Conservation (phyloP, 2,797 vertebrate species). For the Lacerta agilis region DNA sequence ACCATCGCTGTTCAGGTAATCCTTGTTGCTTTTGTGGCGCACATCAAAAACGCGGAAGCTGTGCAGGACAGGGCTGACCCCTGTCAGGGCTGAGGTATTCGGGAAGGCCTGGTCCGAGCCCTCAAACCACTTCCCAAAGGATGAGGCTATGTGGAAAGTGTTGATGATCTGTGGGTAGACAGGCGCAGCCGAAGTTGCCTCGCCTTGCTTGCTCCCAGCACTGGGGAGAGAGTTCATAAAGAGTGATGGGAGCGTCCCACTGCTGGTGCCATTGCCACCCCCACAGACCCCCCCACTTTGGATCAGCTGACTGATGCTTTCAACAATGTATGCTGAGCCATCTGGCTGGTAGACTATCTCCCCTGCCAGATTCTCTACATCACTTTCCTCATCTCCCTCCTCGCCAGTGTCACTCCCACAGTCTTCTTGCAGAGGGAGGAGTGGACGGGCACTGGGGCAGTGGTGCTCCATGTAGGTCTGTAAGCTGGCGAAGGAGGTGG, state of each 20-base stretch:
- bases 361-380: constrained; percentile 97
- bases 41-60: constrained; percentile 99
- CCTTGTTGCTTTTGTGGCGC: constrained; percentile 99
- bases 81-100: constrained; percentile 99
- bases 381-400: constrained; percentile 93
- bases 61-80: constrained; percentile 99
- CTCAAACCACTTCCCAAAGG: constrained; percentile 99
- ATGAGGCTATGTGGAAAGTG: constrained; percentile 99
- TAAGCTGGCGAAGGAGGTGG: constrained; percentile 81
- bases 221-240: constrained; percentile 89
- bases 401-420: constrained; percentile 93
- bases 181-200: constrained; percentile 84
- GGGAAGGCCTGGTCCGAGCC: constrained; percentile 97
- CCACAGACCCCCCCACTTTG: constrained; percentile 84
- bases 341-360: constrained; percentile 99
- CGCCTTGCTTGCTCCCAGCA: constrained; percentile 84
- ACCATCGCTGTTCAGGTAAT: constrained; percentile 99
- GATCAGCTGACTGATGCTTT: constrained; percentile 98
- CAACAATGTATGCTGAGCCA: constrained; percentile 99
- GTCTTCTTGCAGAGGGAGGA: constrained; percentile 83
- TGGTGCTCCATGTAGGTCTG: constrained; percentile 97
- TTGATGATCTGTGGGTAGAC: constrained; percentile 99
- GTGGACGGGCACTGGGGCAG: constrained; percentile 88
- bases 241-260: constrained; percentile 80
- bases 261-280: constrained; percentile 53